These are phyloP conservation scores for Lonchura striata DNA, from an alignment of 2,113 vertebrate genomes.

Conservation along the genomic window DNA sequence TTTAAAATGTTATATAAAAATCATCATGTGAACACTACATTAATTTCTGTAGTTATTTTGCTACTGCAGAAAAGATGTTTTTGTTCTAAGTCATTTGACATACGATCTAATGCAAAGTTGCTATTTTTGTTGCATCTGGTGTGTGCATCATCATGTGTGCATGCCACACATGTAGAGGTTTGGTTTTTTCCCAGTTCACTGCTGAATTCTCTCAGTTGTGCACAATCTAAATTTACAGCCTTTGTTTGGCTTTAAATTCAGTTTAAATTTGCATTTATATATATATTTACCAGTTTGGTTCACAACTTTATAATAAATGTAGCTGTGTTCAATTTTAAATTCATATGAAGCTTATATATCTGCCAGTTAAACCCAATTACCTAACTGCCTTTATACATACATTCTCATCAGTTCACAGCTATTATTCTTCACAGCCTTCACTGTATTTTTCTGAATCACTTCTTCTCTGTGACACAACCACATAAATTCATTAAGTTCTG, in stretches of 20 bases:
- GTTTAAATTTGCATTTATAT: background rate
- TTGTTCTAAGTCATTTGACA: background rate
- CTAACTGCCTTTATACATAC: background rate
- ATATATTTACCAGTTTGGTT: background rate
- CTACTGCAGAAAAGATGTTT: background rate
- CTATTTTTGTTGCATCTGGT: background rate
- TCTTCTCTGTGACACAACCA: background rate
- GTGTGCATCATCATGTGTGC: no score
- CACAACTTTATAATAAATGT: background rate
- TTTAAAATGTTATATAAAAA: background rate
- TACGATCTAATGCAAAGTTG: background rate
- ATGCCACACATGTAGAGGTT: background rate
- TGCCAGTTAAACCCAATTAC: background rate
- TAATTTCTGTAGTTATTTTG: background rate
- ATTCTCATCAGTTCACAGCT: background rate
- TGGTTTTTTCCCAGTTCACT: accelerated
- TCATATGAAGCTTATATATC: background rate
- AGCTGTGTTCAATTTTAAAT: background rate
- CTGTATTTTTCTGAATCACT: background rate
- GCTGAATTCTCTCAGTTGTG: background rate
- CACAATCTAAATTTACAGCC: background rate
- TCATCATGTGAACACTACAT: background rate
- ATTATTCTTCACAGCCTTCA: background rate
- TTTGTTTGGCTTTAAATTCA: background rate
- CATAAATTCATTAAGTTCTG: background rate